Conservation (phyloP, 2,888 invertebrate genomes). For the Papilio demoleus region DNA sequence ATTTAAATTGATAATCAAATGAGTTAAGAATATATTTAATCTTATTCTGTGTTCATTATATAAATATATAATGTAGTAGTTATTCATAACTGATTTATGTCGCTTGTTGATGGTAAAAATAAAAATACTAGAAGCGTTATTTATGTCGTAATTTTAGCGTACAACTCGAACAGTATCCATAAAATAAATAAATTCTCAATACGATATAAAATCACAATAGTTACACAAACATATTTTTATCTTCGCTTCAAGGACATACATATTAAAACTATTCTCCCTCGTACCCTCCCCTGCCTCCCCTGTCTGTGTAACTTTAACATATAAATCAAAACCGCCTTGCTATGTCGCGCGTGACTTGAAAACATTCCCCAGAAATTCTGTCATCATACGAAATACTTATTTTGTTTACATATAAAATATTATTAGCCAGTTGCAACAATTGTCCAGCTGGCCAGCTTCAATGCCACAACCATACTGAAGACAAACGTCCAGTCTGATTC, state of each 20-base stretch:
- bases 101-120: background rate
- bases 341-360: slow-evolving; percentile 15
- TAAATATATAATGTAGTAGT: no score
- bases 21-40: background rate
- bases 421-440: no score
- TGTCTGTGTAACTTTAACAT: background rate
- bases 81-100: background rate
- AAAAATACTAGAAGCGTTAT: background rate
- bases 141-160: slow-evolving; percentile 1
- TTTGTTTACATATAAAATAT: background rate
- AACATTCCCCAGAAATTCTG: background rate
- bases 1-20: background rate
- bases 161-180: background rate
- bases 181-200: background rate
- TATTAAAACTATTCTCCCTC: slow-evolving; percentile 12
- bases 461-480: no score
- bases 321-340: slow-evolving; percentile 13
- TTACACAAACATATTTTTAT: slow-evolving; percentile 4
- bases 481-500: no score
- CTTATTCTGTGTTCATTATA: background rate
- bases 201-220: background rate
- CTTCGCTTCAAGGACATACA: background rate
- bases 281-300: background rate
- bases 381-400: background rate
- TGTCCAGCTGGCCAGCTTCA: no score